Evolutionary conservation across 1,140 invertebrate species (phyloP), one percentile per base, ranked within the genome.

Genomic region (Saccostrea echinata): DNA sequence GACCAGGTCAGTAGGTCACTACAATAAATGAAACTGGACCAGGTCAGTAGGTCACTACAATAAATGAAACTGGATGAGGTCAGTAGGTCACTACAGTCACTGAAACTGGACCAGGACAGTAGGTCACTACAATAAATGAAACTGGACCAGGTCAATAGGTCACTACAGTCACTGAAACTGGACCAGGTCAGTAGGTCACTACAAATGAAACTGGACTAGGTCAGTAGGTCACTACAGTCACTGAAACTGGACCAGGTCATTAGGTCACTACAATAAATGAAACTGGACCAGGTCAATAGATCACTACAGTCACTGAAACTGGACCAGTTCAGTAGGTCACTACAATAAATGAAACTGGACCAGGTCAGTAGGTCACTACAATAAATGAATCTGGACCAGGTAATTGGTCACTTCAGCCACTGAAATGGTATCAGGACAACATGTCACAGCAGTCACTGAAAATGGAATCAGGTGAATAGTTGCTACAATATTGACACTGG

Each of bases 201-300:
- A 16, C 53, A 43, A 43, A 2, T 43, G 35, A 55, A 55, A 55
- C 53, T 55, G 12, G 53, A 55, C 53, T 9, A 55, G 18, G 53
- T 95, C 16, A 83, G 71, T 51, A 55, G 61, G 24, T 87, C 92
- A 30, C 33, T 93, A 12, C 64, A 85, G 24, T 88, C 71, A 57
- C 85, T 94, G 18, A 93, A 93, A 89, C 9, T 92, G 33, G 93
- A 94, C 88, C 92, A 93, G 92, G 93, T 93, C 24, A 27, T 86
- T 57, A 57, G 55, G 16, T 18, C 12, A 16, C 53, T 55, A 55
- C 11, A 43, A 43, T 88, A 64, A 61, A 85, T 94, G 16, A 93
- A 93, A 43, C 35, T 43, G 6, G 35, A 43, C 35, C 35, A 43
- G 35, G 35, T 43, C 35, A 43, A 6, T 43, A 43, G 35, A 6